Percentiles rank a stretch among this genome's conserved stretches.
These are phyloP conservation scores for Gryllus bimaculatus DNA, from an alignment of 1,140 invertebrate species.

Conservation along the genomic window DNA sequence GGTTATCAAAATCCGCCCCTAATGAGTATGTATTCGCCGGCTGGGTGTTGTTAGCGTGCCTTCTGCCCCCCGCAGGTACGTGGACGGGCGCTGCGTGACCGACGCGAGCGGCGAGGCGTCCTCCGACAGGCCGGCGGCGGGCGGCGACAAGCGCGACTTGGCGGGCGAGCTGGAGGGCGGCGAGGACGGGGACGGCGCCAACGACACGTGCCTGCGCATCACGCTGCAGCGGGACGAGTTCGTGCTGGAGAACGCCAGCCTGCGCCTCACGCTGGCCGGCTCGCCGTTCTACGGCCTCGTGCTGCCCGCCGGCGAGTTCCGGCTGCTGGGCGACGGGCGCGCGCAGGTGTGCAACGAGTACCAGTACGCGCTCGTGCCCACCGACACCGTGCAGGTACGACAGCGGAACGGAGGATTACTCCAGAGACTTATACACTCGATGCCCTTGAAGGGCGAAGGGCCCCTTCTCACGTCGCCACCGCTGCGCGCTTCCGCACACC, in stretches of 20 bases:
- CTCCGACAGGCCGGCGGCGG: not conserved
- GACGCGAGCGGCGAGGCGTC: not conserved
- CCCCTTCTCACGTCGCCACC: no score
- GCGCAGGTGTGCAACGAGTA: not conserved
- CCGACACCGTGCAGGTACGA: constrained; percentile 12
- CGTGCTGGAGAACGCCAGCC: constrained; percentile 4
- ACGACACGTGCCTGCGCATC: constrained; percentile 11
- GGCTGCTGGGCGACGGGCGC: not conserved
- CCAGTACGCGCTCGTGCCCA: not conserved
- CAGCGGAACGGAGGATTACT: constrained; percentile 7
- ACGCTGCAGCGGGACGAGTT: constrained; percentile 9
- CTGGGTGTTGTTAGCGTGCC: no score
- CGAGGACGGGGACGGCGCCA: constrained; percentile 15
- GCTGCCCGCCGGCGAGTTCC: not conserved
- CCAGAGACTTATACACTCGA: constrained; percentile 21
- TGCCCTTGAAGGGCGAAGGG: constrained; percentile 24
- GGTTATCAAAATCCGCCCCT: no score
- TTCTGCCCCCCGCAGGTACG: no score
- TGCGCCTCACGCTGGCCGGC: not conserved
- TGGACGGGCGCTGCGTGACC: no score
- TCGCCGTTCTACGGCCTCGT: not conserved
- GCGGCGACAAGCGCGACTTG: not conserved
- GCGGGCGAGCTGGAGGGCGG: not conserved
- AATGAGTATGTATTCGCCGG: no score
- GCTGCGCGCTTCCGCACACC: no score